Evolutionary conservation across 1,140 invertebrate genomes (phyloP).

Genomic region (Coenobita brevimanus): DNA sequence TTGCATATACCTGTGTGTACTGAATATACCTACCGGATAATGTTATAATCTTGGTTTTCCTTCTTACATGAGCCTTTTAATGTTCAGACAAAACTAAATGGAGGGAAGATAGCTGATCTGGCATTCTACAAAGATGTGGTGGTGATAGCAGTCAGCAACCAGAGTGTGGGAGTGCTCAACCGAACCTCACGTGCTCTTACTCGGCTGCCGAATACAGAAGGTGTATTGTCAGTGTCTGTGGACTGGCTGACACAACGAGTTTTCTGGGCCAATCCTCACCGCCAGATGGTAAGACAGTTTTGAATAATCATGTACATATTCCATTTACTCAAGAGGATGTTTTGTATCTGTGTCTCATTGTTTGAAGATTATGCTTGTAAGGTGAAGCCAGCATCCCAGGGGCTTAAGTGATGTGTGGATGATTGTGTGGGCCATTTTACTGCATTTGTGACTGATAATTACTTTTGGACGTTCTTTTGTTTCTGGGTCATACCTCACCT

Average conservation of each 20-base stretch:
- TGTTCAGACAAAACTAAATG: slow-evolving; percentile 41
- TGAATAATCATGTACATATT: background rate
- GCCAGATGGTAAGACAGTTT: slow-evolving; percentile 77
- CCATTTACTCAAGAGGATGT: background rate
- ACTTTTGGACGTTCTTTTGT: too few relatives aligned
- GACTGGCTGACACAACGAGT: slow-evolving; percentile 92
- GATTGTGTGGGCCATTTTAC: too few relatives aligned
- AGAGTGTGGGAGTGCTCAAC: slow-evolving; percentile 82
- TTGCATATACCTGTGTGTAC: too few relatives aligned
- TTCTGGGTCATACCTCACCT: too few relatives aligned
- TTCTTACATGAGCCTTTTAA: too few relatives aligned
- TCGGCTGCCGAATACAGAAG: slow-evolving; percentile 79
- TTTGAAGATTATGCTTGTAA: too few relatives aligned
- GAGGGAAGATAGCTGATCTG: slow-evolving; percentile 78
- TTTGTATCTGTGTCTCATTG: background rate
- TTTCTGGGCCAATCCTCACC: slow-evolving; percentile 91
- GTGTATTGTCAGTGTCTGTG: slow-evolving; percentile 85
- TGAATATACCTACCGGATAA: too few relatives aligned
- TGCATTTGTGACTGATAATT: too few relatives aligned
- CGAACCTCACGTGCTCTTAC: slow-evolving; percentile 77
- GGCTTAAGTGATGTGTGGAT: too few relatives aligned
- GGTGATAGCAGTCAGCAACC: slow-evolving; percentile 84
- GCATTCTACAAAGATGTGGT: slow-evolving; percentile 81
- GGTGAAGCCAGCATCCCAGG: too few relatives aligned
- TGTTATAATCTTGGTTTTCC: too few relatives aligned